These are phyloP conservation scores for Capreolus pygargus DNA, from an alignment of 2,113 vertebrate species.

Conservation along the genomic window DNA sequence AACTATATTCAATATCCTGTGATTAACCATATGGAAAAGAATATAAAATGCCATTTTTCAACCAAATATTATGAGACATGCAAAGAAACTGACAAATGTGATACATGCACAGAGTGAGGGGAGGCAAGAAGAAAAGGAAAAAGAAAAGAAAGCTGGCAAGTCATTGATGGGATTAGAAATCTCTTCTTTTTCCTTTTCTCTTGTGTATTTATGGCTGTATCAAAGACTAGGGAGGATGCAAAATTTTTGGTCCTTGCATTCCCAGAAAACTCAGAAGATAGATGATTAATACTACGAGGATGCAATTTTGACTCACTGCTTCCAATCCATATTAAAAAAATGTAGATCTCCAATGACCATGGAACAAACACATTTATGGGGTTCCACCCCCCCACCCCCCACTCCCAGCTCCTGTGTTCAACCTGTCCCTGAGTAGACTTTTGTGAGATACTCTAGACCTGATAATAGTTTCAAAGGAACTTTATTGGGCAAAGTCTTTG, in stretches of 20 bases:
- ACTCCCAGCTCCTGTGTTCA: not conserved
- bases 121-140: not conserved
- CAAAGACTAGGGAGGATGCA: not conserved
- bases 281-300: not conserved
- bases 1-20: not conserved
- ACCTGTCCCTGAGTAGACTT: not conserved
- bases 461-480: not conserved
- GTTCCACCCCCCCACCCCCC: not conserved
- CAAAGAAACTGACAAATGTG: not conserved
- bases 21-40: not conserved
- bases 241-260: not conserved
- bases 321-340: not conserved
- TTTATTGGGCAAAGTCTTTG: not conserved
- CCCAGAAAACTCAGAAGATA: not conserved
- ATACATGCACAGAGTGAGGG: too few relatives aligned
- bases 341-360: not conserved
- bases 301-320: not conserved
- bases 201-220: not conserved
- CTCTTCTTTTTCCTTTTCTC: not conserved
- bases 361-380: accelerated
- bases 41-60: not conserved
- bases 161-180: not conserved
- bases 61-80: not conserved
- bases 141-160: not conserved
- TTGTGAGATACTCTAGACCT: not conserved